A percentile compares a stretch with the other conserved stretches of the same genome.
phyloP scores from a whole-genome alignment of 2,888 invertebrate genomes.

The Notodromas monacha region DNA sequence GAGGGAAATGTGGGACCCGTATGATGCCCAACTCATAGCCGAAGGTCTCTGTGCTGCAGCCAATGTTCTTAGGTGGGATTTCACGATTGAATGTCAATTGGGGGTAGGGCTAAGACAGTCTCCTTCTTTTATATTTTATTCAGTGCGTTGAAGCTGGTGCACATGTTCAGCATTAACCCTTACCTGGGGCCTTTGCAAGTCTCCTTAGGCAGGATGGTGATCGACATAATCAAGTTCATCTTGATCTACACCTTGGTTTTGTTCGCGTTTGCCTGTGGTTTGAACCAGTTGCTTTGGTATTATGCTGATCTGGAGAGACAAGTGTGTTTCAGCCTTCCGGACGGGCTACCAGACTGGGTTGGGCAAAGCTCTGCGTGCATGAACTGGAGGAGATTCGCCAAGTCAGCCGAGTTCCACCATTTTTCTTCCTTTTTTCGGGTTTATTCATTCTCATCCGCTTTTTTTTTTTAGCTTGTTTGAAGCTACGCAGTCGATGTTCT shows the following conservation, averaged over 20 bases:
- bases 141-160: conserved; percentile 63
- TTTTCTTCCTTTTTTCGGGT: neutral
- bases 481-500: conserved; percentile 72
- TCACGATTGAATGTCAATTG: neutral
- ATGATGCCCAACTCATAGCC: conserved; percentile 68
- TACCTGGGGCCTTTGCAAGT: conserved; percentile 71
- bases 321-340: conserved; percentile 38
- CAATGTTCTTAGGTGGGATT: conserved; percentile 43
- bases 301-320: conserved; percentile 36
- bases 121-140: conserved; percentile 14
- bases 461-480: conserved; percentile 65
- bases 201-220: conserved; percentile 26
- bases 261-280: conserved; percentile 70
- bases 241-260: conserved; percentile 55
- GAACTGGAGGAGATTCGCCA: conserved; percentile 18
- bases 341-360: conserved; percentile 24
- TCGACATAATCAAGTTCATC: conserved; percentile 65
- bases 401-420: no score
- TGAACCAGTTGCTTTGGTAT: conserved; percentile 22
- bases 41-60: conserved; percentile 79
- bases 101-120: neutral
- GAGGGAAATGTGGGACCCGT: conserved; percentile 59
- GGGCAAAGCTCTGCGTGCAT: conserved; percentile 24
- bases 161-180: conserved; percentile 70
- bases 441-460: conserved; percentile 12